Evolutionary conservation across 1,140 invertebrate species (phyloP), one percentile per base, ranked within the genome.

Genomic region (Zelostemma sp.): DNA sequence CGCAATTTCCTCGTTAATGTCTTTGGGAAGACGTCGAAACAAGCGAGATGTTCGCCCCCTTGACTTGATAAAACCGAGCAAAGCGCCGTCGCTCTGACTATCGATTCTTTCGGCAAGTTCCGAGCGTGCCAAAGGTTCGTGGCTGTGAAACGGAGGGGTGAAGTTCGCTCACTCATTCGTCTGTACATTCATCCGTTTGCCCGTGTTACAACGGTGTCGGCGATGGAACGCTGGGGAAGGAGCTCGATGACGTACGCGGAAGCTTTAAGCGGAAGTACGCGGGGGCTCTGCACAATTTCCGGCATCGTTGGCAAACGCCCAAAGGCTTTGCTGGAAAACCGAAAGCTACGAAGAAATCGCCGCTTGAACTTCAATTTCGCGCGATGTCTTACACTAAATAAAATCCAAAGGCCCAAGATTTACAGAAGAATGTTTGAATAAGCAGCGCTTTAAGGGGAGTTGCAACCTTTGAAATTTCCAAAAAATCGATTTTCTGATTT

Each of bases 261-360:
- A 75, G 70, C 73, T 73, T 41, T 18, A 48, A 59, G 61, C 73
- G 73, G 73, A 75, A 75, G 73, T 72, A 61, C 68, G 71, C 68
- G 68, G 54, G 69, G 21, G 47, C 68, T 75, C 71, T 68, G 73
- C 73, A 71, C 73, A 75, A 75, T 75, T 75, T 75, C 70, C 73
- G 73, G 72, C 64, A 65, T 73, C 67, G 54, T 49, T 70, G 68
- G 64, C 73, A 61, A 73, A 66, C 63, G 70, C 71, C 70, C 63
- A 68, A 61, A 62, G 64, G 59, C 62, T 60, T 64, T 55, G 59
- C 51, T 62, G 62, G 59, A 18, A 61, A 62, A 63, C 67, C 66
- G 28, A 64, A 61, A 68, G 63, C 56, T 45, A 3, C 21, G 3
- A 8, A 25, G 21, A n/a, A n/a, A n/a, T n/a, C n/a, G n/a, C n/a